Conservation (phyloP, 2,113 vertebrate species). For the Cyprinus carpio region DNA sequence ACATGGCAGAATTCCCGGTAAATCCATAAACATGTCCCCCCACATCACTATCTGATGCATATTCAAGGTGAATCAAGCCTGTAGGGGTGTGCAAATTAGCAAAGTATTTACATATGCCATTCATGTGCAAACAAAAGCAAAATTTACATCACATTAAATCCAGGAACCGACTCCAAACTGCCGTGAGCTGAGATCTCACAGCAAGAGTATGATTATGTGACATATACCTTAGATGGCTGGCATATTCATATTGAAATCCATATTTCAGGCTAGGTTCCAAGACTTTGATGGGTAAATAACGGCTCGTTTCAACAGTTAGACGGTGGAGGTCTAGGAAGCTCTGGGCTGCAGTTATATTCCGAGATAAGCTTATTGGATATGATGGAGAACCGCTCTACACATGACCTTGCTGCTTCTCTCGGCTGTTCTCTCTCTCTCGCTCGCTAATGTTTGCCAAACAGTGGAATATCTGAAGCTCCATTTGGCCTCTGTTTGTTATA, state of each 20-base stretch:
- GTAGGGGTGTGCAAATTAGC: constrained; percentile 37
- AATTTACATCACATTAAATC: constrained; percentile 34
- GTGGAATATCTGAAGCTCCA: constrained; percentile 6
- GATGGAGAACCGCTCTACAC: constrained; percentile 33
- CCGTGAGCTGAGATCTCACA: constrained; percentile 29
- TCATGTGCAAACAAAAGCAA: constrained; percentile 40
- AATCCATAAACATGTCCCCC: constrained; percentile 40
- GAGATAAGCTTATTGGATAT: constrained; percentile 37
- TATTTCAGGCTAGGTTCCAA: constrained; percentile 20
- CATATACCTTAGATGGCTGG: constrained; percentile 6
- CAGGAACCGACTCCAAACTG: constrained; percentile 22
- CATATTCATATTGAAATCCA: constrained; percentile 32
- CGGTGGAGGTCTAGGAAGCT: not conserved
- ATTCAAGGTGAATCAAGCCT: constrained; percentile 36
- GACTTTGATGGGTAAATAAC: constrained; percentile 36
- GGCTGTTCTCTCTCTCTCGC: not conserved
- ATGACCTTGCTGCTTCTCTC: constrained; percentile 25
- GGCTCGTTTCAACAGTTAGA: constrained; percentile 13
- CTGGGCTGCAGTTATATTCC: constrained; percentile 27
- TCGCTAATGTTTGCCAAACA: constrained; percentile 26
- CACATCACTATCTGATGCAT: constrained; percentile 29
- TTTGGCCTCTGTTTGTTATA: constrained; percentile 34
- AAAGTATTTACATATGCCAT: constrained; percentile 47
- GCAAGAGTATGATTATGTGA: not conserved
- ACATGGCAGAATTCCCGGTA: constrained; percentile 18